phyloP scores from a whole-genome alignment of 2,797 vertebrate species.

The Anabacerthia variegaticeps region DNA sequence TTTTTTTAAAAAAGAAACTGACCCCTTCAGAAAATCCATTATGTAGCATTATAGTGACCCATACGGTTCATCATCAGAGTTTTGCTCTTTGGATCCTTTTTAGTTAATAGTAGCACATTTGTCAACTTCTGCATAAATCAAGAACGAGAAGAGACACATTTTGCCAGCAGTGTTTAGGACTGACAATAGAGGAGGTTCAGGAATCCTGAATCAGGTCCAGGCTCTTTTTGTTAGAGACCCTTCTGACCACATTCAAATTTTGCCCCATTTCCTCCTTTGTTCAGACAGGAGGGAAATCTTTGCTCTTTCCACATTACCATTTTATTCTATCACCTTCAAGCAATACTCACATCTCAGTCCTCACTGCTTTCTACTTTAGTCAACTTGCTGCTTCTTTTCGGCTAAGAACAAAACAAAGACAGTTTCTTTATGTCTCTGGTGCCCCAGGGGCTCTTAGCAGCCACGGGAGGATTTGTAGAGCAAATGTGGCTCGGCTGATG shows the following conservation, averaged over 20 bases:
- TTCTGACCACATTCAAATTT: background rate
- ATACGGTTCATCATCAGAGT: background rate
- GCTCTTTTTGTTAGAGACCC: background rate
- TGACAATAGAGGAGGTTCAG: background rate
- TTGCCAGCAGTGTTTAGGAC: background rate
- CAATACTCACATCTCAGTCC: background rate
- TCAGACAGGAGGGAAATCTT: background rate
- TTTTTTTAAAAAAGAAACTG: background rate
- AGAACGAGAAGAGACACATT: background rate
- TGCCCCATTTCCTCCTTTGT: background rate
- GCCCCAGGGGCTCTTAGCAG: background rate
- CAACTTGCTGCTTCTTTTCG: background rate
- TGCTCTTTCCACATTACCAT: background rate
- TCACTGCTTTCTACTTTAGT: background rate
- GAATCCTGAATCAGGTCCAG: background rate
- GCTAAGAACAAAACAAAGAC: background rate
- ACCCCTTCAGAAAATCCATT: constrained; percentile 7
- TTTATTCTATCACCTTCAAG: background rate
- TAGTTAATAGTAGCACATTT: background rate
- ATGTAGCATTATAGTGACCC: background rate
- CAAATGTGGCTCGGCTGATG: background rate
- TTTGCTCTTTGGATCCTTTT: background rate
- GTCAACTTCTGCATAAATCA: constrained; percentile 15
- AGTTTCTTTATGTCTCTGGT: background rate
- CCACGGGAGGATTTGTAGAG: background rate